Percentiles rank a stretch among this genome's conserved stretches.
Evolutionary conservation across 2,797 vertebrate species (phyloP).

Genomic region (Falco peregrinus): DNA sequence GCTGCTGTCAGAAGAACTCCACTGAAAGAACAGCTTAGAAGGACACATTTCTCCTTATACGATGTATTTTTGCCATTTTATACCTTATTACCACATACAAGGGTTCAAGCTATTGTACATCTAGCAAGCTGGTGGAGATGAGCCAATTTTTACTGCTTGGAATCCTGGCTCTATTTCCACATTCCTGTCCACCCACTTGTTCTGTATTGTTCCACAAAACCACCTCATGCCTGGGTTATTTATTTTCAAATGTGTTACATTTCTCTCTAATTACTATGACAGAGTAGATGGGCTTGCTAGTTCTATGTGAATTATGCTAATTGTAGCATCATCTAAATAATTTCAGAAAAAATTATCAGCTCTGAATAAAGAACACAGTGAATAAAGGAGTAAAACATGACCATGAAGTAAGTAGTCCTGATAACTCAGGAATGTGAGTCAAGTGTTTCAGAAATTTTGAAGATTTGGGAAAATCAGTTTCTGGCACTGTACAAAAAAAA

Average conservation of each 20-base stretch:
- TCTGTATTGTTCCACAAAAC: conserved; percentile 56
- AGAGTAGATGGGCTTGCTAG: conserved; percentile 4
- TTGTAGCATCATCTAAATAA: neutral
- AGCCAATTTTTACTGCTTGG: conserved; percentile 11
- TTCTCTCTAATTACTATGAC: conserved; percentile 45
- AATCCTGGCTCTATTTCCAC: conserved; percentile 25
- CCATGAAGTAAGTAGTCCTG: neutral
- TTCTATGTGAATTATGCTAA: conserved; percentile 31
- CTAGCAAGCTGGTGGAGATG: neutral
- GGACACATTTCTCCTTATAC: conserved; percentile 17
- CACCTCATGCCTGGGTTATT: conserved; percentile 34
- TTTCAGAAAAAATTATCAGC: neutral
- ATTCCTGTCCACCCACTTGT: conserved; percentile 43
- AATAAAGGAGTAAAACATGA: neutral
- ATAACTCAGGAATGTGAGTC: neutral
- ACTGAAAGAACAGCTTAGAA: conserved; percentile 27
- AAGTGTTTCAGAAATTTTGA: neutral
- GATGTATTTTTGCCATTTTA: conserved; percentile 25
- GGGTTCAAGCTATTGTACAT: conserved; percentile 34
- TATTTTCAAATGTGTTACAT: conserved; percentile 48
- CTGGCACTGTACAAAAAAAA: neutral
- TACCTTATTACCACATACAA: neutral
- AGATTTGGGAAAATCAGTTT: neutral
- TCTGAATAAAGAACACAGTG: neutral
- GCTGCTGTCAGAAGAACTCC: conserved; percentile 17